These are phyloP conservation scores for Malaclemys terrapin DNA, from an alignment of 2,113 vertebrate genomes.

Conservation along the genomic window DNA sequence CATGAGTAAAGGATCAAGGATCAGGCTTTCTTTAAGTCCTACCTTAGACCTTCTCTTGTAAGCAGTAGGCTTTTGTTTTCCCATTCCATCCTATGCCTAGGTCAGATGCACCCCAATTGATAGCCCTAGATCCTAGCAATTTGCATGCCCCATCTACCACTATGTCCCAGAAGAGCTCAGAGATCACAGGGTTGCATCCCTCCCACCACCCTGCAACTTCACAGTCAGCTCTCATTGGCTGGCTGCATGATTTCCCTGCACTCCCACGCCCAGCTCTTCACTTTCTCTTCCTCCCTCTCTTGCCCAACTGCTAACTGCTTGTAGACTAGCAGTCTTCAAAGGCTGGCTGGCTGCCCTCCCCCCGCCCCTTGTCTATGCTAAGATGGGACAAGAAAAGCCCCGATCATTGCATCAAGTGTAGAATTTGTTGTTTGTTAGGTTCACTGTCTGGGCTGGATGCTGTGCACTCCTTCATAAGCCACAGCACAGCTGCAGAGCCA, in stretches of 20 bases:
- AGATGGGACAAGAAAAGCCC: neutral
- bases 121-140: neutral
- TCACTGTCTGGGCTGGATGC: neutral
- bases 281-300: neutral
- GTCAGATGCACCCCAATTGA: fast-evolving
- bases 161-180: neutral
- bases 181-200: no score
- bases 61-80: neutral
- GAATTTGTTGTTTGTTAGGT: neutral
- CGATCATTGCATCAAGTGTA: no score
- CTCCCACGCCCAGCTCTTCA: neutral
- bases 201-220: neutral
- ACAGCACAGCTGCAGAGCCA: neutral
- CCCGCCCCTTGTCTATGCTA: neutral
- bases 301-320: neutral
- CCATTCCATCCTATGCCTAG: neutral
- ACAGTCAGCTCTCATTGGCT: neutral
- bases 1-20: neutral
- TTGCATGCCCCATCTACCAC: neutral
- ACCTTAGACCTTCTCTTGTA: neutral
- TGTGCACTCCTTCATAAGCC: no score
- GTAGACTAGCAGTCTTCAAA: neutral
- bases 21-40: neutral
- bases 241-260: neutral
- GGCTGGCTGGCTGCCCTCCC: neutral